Evolutionary conservation across 1,140 invertebrate species (phyloP).

Genomic region (Mesaphorura yosii): DNA sequence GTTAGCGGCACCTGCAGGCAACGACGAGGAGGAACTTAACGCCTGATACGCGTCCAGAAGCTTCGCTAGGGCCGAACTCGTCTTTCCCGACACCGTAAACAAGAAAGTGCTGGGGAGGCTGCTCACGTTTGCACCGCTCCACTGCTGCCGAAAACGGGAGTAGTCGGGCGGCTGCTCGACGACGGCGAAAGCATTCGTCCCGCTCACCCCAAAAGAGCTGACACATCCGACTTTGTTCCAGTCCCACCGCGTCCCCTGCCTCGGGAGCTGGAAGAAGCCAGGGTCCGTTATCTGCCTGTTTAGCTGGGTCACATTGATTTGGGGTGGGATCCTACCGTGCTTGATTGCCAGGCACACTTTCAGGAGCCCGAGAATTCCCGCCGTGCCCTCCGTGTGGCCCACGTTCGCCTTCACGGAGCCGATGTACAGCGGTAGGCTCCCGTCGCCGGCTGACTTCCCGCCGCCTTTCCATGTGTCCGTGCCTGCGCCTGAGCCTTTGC

Average conservation of each 20-base stretch:
- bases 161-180: too few relatives aligned
- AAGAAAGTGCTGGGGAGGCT: too few relatives aligned
- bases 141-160: too few relatives aligned
- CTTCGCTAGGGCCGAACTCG: too few relatives aligned
- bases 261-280: not conserved
- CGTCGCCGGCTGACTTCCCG: too few relatives aligned
- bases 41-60: too few relatives aligned
- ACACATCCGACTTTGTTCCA: not conserved
- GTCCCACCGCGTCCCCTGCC: not conserved
- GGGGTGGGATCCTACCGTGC: not conserved
- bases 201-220: slow-evolving; percentile 1
- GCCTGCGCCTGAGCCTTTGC: too few relatives aligned
- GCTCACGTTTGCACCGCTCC: too few relatives aligned
- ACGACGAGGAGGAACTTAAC: too few relatives aligned
- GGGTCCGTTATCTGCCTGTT: not conserved
- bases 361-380: slow-evolving; percentile 33
- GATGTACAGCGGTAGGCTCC: slow-evolving; percentile 42
- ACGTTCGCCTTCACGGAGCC: slow-evolving; percentile 51
- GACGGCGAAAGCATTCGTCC: slow-evolving; percentile 1
- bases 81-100: too few relatives aligned
- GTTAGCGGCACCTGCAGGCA: too few relatives aligned
- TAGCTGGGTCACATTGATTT: not conserved
- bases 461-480: too few relatives aligned
- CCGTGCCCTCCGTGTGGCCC: slow-evolving; percentile 48
- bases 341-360: slow-evolving; percentile 1